Evolutionary conservation across 2,113 vertebrate species (phyloP).

Genomic region (Paramisgurnus dabryanus): DNA sequence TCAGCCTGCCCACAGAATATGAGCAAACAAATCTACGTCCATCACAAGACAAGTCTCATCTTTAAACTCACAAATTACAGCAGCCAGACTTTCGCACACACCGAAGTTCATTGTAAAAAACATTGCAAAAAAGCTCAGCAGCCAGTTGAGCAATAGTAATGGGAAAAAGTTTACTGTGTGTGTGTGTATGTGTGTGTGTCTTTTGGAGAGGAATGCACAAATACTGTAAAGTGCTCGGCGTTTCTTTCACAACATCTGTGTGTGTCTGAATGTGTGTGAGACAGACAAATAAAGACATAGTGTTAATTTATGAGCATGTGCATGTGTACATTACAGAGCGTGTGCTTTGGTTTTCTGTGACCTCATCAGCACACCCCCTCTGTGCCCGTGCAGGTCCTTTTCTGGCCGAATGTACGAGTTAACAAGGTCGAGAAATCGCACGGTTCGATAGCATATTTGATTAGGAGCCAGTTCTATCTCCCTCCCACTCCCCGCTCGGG

Average conservation of each 20-base stretch:
- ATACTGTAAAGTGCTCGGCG: neutral
- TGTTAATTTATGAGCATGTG: neutral
- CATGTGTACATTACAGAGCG: conserved; percentile 18
- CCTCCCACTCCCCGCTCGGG: conserved; percentile 18
- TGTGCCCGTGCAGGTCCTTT: conserved; percentile 37
- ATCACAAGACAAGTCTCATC: conserved; percentile 37
- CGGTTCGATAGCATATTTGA: conserved; percentile 50
- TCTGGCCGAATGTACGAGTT: conserved; percentile 45
- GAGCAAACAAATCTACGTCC: conserved; percentile 20
- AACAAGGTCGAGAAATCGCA: conserved; percentile 50
- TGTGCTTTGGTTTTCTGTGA: conserved; percentile 39
- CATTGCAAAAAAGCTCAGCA: neutral
- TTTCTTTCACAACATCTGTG: conserved; percentile 13
- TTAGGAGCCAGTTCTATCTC: conserved; percentile 33
- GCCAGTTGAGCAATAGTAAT: conserved; percentile 15
- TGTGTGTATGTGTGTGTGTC: conserved; percentile 21
- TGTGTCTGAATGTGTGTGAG: conserved; percentile 28
- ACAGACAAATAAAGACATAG: conserved; percentile 8
- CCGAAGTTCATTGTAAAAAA: neutral
- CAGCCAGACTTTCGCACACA: neutral
- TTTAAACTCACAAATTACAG: conserved; percentile 5
- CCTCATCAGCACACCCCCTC: conserved; percentile 29
- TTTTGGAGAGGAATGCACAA: conserved; percentile 8
- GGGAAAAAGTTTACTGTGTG: conserved; percentile 27
- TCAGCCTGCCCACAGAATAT: conserved; percentile 37